phyloP scores from a whole-genome alignment of 2,888 invertebrate species.

The Microchrysa polita region DNA sequence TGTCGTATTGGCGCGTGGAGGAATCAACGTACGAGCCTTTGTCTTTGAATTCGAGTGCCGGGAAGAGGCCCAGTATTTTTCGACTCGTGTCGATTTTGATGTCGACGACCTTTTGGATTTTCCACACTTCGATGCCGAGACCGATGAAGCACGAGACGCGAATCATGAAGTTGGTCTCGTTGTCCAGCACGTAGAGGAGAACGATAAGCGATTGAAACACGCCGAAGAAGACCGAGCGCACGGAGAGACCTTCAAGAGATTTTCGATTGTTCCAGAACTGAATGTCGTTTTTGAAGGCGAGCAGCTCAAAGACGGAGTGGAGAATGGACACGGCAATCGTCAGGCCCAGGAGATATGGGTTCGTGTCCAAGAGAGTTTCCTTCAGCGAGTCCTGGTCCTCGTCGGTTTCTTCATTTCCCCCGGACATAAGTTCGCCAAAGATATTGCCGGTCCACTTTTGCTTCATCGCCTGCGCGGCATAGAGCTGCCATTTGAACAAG shows the following conservation, averaged over 20 bases:
- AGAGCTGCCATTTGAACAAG: conserved; percentile 98
- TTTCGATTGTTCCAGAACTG: conserved; percentile 99
- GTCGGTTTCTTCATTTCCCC: conserved; percentile 78
- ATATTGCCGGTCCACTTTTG: conserved; percentile 79
- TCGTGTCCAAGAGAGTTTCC: conserved; percentile 95
- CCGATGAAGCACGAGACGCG: conserved; percentile 94
- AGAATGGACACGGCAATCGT: conserved; percentile 93
- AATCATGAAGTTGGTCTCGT: conserved; percentile 97
- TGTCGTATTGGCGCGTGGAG: conserved; percentile 92
- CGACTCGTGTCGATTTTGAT: conserved; percentile 80
- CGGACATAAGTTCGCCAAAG: conserved; percentile 74
- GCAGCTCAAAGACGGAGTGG: conserved; percentile 96
- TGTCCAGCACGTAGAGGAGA: conserved; percentile 94
- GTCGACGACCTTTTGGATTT: conserved; percentile 96
- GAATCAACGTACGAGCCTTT: conserved; percentile 97
- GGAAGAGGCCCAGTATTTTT: conserved; percentile 80
- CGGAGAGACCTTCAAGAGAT: conserved; percentile 95
- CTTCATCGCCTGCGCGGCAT: conserved; percentile 94
- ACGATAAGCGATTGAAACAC: conserved; percentile 97
- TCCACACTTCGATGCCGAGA: conserved; percentile 97
- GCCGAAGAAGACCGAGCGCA: conserved; percentile 97
- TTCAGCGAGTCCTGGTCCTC: conserved; percentile 91
- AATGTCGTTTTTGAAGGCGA: conserved; percentile 99
- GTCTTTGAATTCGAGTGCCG: conserved; percentile 83
- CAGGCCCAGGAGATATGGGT: conserved; percentile 90